Evolutionary conservation across 2,888 invertebrate genomes (phyloP), one percentile per base, ranked within the genome.

Genomic region (Cephus rjabovi): DNA sequence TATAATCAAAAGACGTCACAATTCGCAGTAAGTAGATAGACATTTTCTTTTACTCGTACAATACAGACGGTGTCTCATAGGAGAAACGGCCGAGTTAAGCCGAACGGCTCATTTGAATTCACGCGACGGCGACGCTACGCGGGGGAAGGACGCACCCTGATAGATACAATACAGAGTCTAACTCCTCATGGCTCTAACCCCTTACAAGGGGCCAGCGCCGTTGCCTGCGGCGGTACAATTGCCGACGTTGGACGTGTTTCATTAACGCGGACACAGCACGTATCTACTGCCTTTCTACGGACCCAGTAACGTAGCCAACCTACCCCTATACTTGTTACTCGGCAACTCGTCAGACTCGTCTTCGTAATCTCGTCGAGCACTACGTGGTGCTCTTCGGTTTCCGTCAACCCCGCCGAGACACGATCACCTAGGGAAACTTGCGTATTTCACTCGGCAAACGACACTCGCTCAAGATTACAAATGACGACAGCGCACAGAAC

Each of bases 161-260:
- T 86, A 83, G 81, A 83, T 86, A 81, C 80, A 82, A 80, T 81
- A 79, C 71, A 77, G 80, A 77, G 82, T 80, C 34, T 69, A 30
- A 74, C 71, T 76, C 76, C 30, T 69, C 31, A n/a, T 31, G 71
- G 71, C 71, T 33, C 12, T 34, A 33, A 12, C 74, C 34, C 74
- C 35, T 33, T 30, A 23, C 35, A n/a, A 33, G 33, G 11, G n/a
- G 74, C 23, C 31, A n/a, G n/a, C 74, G 34, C 73, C 35, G n/a
- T 23, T 23, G 56, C 79, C 84, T 85, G 85, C 82, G 86, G 83
- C 81, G 86, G 84, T 86, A 88, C 88, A 89, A 88, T 88, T 86
- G 88, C 87, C 86, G 85, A 86, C 83, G 80, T 83, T 83, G 86
- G 87, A 88, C 86, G 86, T 89, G 86, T 87, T 89, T 89, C 87